phyloP scores from a whole-genome alignment of 1,140 invertebrate species.

The Gonatopus flavifemur region DNA sequence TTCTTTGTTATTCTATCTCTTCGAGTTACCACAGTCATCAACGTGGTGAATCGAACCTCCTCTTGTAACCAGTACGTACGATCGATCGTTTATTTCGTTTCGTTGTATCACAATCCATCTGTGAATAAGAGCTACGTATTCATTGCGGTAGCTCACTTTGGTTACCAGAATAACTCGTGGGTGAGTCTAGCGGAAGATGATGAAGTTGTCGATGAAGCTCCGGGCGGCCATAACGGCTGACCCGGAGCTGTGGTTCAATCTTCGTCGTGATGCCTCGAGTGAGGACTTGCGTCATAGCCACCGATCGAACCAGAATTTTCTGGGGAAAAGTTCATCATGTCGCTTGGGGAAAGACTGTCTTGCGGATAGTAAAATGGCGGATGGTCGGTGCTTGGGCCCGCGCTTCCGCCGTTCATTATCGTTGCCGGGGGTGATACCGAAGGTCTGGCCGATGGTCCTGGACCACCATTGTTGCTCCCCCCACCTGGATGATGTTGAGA shows the following conservation, averaged over 20 bases:
- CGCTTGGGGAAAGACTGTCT: constrained; percentile 61
- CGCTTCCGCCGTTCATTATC: constrained; percentile 57
- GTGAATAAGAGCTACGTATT: no score
- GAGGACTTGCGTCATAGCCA: constrained; percentile 62
- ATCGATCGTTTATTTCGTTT: no score
- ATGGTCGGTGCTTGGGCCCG: constrained; percentile 59
- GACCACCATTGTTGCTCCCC: constrained; percentile 34
- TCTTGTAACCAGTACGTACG: no score
- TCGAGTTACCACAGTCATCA: no score
- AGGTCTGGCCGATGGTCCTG: constrained; percentile 55
- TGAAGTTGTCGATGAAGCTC: constrained; percentile 38
- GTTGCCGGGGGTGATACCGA: constrained; percentile 60
- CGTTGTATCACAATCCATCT: no score
- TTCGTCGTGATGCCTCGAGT: constrained; percentile 65
- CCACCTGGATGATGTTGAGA: constrained; percentile 47
- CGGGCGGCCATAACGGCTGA: constrained; percentile 56
- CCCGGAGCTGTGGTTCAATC: constrained; percentile 64
- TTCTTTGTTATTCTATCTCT: no score
- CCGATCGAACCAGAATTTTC: constrained; percentile 58
- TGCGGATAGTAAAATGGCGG: constrained; percentile 60
- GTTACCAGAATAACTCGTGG: constrained; percentile 53
- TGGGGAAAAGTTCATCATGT: constrained; percentile 61
- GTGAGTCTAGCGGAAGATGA: constrained; percentile 34
- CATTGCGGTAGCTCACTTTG: constrained; percentile 4
- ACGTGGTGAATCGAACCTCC: neutral